These are phyloP conservation scores for Pachymerium ferrugineum DNA, from an alignment of 2,888 invertebrate genomes.

Conservation along the genomic window DNA sequence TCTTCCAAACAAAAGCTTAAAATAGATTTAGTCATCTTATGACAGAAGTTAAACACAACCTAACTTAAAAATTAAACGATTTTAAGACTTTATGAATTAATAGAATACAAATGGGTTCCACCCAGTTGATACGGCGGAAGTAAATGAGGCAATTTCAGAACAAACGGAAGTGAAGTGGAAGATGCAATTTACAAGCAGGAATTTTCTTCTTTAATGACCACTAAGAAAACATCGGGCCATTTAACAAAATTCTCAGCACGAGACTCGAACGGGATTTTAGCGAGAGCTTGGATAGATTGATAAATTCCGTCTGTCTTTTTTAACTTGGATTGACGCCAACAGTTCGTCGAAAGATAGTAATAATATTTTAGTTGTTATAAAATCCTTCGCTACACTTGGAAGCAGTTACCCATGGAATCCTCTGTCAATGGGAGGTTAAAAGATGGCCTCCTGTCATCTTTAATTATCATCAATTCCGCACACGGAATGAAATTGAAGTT, in stretches of 20 bases:
- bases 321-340: no score
- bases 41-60: neutral
- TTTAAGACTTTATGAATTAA: neutral
- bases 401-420: neutral
- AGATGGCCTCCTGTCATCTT: neutral
- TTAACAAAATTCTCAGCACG: constrained; percentile 7
- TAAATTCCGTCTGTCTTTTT: no score
- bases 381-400: neutral
- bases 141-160: constrained; percentile 6
- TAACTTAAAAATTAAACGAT: neutral
- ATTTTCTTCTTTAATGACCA: constrained; percentile 16
- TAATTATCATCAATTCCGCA: constrained; percentile 8
- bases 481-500: constrained; percentile 24
- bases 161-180: constrained; percentile 12
- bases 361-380: no score
- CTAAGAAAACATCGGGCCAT: constrained; percentile 8
- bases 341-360: no score
- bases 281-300: no score
- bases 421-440: neutral
- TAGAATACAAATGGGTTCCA: neutral
- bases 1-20: no score
- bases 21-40: neutral
- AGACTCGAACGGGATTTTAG: no score
- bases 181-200: constrained; percentile 5
- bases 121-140: neutral